Evolutionary conservation across 1,140 invertebrate species (phyloP).

Genomic region (Dreissena rostriformis): DNA sequence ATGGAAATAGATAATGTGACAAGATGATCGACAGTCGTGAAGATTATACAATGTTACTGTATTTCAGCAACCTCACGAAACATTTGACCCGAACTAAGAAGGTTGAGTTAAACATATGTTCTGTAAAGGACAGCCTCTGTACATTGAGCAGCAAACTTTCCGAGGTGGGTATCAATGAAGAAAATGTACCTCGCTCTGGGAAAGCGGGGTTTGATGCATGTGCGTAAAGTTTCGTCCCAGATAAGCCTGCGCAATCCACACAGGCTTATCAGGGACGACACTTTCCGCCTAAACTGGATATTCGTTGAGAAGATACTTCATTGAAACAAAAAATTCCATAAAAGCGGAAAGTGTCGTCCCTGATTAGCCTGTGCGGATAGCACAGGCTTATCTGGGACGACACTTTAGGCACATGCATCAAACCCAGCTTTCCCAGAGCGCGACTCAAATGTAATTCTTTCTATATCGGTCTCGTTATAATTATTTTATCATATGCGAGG

Average conservation of each 20-base stretch:
- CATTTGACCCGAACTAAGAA: conserved; percentile 44
- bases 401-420: too few species aligned
- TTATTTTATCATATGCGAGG: too few species aligned
- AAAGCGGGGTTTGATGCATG: background rate
- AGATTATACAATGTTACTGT: background rate
- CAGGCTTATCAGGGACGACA: background rate
- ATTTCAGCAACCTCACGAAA: conserved; percentile 46
- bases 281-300: background rate
- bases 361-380: too few species aligned
- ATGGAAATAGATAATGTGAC: too few species aligned
- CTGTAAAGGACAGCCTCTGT: conserved; percentile 31
- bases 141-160: conserved; percentile 26
- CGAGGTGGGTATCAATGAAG: conserved; percentile 8
- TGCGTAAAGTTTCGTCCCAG: background rate
- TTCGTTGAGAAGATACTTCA: background rate
- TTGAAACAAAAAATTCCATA: too few species aligned
- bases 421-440: too few species aligned
- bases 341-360: too few species aligned
- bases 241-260: background rate
- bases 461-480: too few species aligned
- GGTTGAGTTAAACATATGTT: conserved; percentile 43
- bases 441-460: too few species aligned
- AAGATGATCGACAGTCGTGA: too few species aligned
- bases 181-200: background rate
- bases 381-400: too few species aligned